Base-by-base conservation (phyloP, 23 tunicate genomes). In the Corella eumyota region DNA sequence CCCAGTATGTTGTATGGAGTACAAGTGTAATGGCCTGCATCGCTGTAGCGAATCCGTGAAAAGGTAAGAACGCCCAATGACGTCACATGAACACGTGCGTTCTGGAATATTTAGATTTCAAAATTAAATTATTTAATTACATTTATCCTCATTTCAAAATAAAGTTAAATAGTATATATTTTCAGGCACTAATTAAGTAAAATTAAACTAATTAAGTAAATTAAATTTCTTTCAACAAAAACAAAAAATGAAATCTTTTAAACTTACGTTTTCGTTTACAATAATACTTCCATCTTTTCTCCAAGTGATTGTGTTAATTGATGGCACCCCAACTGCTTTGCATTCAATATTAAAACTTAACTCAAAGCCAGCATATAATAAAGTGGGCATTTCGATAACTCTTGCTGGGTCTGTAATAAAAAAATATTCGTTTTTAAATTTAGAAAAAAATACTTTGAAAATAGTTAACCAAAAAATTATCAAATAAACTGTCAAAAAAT, bases 1-100 rank as follows among this genome's bases (percentile, higher is more conserved):
- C 96, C 96, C 71, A 88, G 45, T 30, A 73, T 88, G 61, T 88
- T 88, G 65, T 88, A 88, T 4, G 96, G 96, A 0, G 80, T 72
- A 56, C 96, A 88, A 20, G 80, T 72, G 67, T 88, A 88, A 4
- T 25, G 30, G 15, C 81, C 80, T 33, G 66, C 75, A 35, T 88
- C 96, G 33, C 38, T 29, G n/a, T 36, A 40, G 35, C 15, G 45
- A 19, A 88, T 54, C 0, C 30, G 60, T 17, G 44, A 26, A 19
- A 84, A 44, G 30, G 50, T 34, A 2, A 82, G 56, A 34, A 65
- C 51, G 3, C 76, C 76, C 47, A 61, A 58, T 6, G 30, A 40
- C n/a, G 59, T 75, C 1, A 54, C 32, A 35, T 25, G 29, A 36
- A 50, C 28, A 4, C 85, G 64, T 1, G 53, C 50, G 15, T 57